Conservation (phyloP, 2,113 vertebrate species). For the Clarias magur region DNA sequence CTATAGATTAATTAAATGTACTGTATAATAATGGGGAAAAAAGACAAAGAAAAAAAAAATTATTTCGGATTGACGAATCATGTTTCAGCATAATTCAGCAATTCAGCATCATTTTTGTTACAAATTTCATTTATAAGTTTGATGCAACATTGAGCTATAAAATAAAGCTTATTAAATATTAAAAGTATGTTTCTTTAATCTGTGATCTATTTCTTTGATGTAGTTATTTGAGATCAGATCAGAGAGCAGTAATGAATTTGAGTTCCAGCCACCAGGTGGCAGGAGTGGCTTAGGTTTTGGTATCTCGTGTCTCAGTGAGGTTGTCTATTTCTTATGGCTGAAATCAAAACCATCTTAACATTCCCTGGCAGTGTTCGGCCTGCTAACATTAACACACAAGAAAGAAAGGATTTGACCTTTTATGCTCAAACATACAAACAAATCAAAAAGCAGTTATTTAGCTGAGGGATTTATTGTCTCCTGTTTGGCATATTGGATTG, state of each 20-base stretch:
- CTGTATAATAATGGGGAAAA: not conserved
- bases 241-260: not conserved
- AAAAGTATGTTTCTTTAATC: not conserved
- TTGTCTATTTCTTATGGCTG: not conserved
- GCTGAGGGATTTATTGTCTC: conserved; percentile 42
- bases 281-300: conserved; percentile 50
- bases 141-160: not conserved
- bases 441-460: conserved; percentile 55
- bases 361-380: not conserved
- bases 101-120: not conserved
- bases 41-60: not conserved
- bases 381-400: conserved; percentile 5
- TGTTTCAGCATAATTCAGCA: not conserved
- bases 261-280: conserved; percentile 67
- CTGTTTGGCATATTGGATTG: conserved; percentile 42
- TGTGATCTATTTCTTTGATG: not conserved
- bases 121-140: not conserved
- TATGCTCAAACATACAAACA: conserved; percentile 42
- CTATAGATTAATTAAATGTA: not conserved
- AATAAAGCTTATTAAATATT: conserved; percentile 32
- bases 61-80: not conserved
- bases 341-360: not conserved
- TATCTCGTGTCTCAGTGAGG: not conserved
- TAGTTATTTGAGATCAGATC: not conserved
- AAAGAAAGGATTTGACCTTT: conserved; percentile 45